Evolutionary conservation across 2,113 vertebrate genomes (phyloP), one percentile per base, ranked within the genome.

Genomic region (Aspiorhynchus laticeps): DNA sequence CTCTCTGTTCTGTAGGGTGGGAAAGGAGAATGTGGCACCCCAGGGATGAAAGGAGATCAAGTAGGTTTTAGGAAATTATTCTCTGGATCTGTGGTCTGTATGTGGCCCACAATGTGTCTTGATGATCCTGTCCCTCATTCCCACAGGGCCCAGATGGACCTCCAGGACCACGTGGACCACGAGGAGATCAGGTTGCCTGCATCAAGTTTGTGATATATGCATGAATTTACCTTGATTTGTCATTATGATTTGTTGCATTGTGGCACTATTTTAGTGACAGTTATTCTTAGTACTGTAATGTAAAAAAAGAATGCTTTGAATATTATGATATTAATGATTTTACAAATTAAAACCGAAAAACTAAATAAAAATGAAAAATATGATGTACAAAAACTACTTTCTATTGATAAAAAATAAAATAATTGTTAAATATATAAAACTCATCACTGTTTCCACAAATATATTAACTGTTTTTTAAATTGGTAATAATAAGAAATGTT

Each of bases 21-120:
- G 85, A 91, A 81, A 78, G 97, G 97, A 84, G 94, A 97, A 92
- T 96, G 96, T 87, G 96, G 97, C 5, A 85, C 93, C 46, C 91
- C 94, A 4, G 97, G 97, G 83, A 73, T 88, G 84, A 96, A 96
- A 88, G 97, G 97, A 86, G 94, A 96, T 91, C 92, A 93, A 85
- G 97, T 97, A 95, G 91, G 95, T 87, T 81, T 63, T 43, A 59
- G 53, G 31, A 88, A 90, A 86, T 85, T 1, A 79, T 82, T 88
- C 3, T 85, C 17, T 85, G 15, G 24, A 33, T 63, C 15, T 43
- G 26, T 3, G 28, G 71, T 17, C 15, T 80, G 33, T 24, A 59
- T 24, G 17, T 48, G 1, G 28, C 15, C 9, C 1, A 43, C 3
- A 9, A 2, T 78, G 28, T 78, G 12, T 80, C 21, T 17, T 65